Evolutionary conservation across 30 jellyfish, hydroid and myxozoan genomes (phyloP).

Genomic region (Chironex yamaguchii): DNA sequence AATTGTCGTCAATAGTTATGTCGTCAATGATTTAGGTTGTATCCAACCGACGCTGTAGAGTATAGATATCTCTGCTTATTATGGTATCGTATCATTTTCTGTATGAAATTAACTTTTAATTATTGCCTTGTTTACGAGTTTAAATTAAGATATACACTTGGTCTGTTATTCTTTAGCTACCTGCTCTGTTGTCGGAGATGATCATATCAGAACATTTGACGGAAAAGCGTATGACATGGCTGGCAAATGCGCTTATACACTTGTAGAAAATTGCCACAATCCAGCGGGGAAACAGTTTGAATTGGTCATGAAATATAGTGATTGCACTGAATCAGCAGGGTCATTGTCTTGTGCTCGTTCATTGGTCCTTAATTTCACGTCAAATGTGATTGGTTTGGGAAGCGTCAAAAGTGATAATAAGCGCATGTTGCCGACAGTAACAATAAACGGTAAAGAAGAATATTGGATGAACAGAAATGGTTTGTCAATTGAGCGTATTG

Average conservation of each 20-base stretch:
- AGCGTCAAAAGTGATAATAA: constrained; percentile 38
- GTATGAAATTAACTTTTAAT: not conserved
- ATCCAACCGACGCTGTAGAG: too few species aligned
- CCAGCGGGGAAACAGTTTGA: constrained; percentile 81
- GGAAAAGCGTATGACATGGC: constrained; percentile 92
- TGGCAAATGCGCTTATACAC: constrained; percentile 94
- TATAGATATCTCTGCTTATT: too few species aligned
- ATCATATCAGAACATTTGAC: constrained; percentile 94
- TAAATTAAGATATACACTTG: too few species aligned
- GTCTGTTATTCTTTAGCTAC: constrained; percentile 65
- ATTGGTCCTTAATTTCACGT: constrained; percentile 72
- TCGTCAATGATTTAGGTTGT: too few species aligned
- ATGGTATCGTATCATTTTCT: not conserved
- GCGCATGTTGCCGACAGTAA: constrained; percentile 70
- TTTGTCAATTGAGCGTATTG: constrained; percentile 75
- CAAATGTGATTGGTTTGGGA: constrained; percentile 61
- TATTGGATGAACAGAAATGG: constrained; percentile 57
- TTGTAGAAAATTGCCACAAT: constrained; percentile 94
- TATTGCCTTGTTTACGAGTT: too few species aligned
- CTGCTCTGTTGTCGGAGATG: constrained; percentile 93
- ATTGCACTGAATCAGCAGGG: constrained; percentile 74
- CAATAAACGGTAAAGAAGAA: constrained; percentile 79
- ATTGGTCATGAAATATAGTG: constrained; percentile 72
- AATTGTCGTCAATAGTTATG: too few species aligned
- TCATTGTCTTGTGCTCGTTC: constrained; percentile 88